These are phyloP conservation scores for Protaetia brevitarsis DNA, from an alignment of 1,140 invertebrate genomes.

Conservation along the genomic window DNA sequence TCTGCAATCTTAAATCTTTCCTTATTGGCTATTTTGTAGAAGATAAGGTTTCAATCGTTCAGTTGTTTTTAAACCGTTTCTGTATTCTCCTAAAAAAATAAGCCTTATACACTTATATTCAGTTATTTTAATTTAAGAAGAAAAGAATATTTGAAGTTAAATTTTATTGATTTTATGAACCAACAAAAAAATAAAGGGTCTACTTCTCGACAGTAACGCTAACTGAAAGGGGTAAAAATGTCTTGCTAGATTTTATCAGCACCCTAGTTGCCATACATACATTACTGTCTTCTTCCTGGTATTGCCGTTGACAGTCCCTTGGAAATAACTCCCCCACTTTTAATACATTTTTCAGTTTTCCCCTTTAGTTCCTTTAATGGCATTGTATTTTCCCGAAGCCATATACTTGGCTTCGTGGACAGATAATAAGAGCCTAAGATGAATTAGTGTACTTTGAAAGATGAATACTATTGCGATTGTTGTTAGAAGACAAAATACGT, in stretches of 20 bases:
- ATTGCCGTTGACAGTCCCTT: conserved; percentile 15
- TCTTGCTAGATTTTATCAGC: conserved; percentile 3
- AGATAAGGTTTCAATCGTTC: too few relatives aligned
- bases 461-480: too few relatives aligned
- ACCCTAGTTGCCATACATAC: neutral
- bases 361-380: neutral
- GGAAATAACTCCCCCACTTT: conserved; percentile 4
- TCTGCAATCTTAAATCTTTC: too few relatives aligned
- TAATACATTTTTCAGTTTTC: conserved; percentile 19
- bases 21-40: too few relatives aligned
- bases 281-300: neutral
- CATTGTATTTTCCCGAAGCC: neutral
- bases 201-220: neutral
- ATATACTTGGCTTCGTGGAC: neutral
- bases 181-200: neutral
- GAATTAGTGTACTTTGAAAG: too few relatives aligned
- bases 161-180: neutral
- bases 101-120: too few relatives aligned
- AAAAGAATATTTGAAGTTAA: too few relatives aligned
- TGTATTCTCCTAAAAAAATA: too few relatives aligned
- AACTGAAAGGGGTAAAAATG: neutral
- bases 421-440: too few relatives aligned
- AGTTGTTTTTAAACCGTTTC: too few relatives aligned
- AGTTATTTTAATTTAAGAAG: too few relatives aligned
- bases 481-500: too few relatives aligned